Conservation (phyloP, 2,797 vertebrate species). For the Protonibea diacanthus region DNA sequence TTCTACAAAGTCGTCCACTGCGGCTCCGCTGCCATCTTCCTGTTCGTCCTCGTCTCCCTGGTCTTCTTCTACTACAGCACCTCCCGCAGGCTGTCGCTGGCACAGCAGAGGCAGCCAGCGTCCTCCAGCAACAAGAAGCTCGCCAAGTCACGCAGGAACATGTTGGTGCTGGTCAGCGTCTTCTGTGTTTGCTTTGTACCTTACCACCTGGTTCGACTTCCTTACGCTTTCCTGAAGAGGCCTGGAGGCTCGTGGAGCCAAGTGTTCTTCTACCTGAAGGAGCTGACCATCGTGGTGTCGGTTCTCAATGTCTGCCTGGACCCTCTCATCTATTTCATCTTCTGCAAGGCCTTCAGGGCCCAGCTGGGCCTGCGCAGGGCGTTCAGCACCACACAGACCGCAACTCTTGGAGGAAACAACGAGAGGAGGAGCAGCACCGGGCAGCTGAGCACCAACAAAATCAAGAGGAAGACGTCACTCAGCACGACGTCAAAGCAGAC, state of each 20-base stretch:
- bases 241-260: conserved; percentile 54
- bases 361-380: conserved; percentile 47
- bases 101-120: conserved; percentile 24
- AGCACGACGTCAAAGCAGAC: not conserved
- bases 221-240: conserved; percentile 62
- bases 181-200: conserved; percentile 85
- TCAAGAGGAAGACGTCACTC: conserved; percentile 9
- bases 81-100: conserved; percentile 54
- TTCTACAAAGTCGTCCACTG: conserved; percentile 72
- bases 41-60: conserved; percentile 63
- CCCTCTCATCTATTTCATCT: conserved; percentile 83
- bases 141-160: conserved; percentile 74
- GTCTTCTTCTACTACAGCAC: conserved; percentile 77
- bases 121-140: conserved; percentile 64
- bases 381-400: accelerated
- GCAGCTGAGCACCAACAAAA: not conserved
- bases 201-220: conserved; percentile 81
- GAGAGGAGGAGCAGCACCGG: conserved; percentile 30
- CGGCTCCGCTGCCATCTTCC: conserved; percentile 62
- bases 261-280: conserved; percentile 75
- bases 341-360: conserved; percentile 79
- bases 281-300: conserved; percentile 70
- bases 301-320: too few species aligned
- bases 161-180: conserved; percentile 77
- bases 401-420: accelerated